phyloP scores from a whole-genome alignment of 1,140 invertebrate species.

The Harpegnathos saltator region DNA sequence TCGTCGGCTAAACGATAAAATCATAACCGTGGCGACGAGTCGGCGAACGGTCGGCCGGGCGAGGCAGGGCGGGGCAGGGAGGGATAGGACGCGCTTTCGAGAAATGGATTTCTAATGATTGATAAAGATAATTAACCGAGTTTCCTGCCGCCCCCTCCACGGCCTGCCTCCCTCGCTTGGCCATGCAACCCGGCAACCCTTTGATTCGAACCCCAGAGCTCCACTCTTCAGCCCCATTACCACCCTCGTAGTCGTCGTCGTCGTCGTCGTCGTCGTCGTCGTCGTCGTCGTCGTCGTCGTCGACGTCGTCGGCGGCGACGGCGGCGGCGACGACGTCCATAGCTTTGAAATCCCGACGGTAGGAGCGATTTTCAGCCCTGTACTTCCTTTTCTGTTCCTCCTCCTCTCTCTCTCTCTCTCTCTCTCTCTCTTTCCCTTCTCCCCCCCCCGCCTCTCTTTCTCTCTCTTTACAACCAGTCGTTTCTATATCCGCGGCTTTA shows the following conservation, averaged over 20 bases:
- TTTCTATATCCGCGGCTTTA: slow-evolving; percentile 54
- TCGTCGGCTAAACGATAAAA: slow-evolving; percentile 64
- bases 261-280: slow-evolving; percentile 54
- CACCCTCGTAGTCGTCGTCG: slow-evolving; percentile 35
- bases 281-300: slow-evolving; percentile 34
- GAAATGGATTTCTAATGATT: slow-evolving; percentile 73
- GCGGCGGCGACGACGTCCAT: too few species aligned
- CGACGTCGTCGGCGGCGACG: too few species aligned
- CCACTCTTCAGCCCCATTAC: slow-evolving; percentile 53
- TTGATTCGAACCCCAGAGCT: slow-evolving; percentile 63
- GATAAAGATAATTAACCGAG: slow-evolving; percentile 74
- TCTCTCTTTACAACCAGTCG: background rate
- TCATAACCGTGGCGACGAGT: slow-evolving; percentile 31
- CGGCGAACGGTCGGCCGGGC: too few species aligned
- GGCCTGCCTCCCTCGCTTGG: slow-evolving; percentile 36
- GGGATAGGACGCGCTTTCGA: slow-evolving; percentile 56
- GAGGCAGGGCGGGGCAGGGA: background rate
- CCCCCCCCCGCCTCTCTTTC: too few species aligned
- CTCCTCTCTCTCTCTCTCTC: too few species aligned
- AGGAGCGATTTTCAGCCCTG: slow-evolving; percentile 68
- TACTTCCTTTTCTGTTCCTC: slow-evolving; percentile 27
- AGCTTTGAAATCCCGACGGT: slow-evolving; percentile 70
- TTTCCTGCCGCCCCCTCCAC: slow-evolving; percentile 44
- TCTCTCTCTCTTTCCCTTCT: too few species aligned
- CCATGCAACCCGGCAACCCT: slow-evolving; percentile 65